Evolutionary conservation across 2,113 vertebrate genomes (phyloP).

Genomic region (Capricornis sumatraensis): DNA sequence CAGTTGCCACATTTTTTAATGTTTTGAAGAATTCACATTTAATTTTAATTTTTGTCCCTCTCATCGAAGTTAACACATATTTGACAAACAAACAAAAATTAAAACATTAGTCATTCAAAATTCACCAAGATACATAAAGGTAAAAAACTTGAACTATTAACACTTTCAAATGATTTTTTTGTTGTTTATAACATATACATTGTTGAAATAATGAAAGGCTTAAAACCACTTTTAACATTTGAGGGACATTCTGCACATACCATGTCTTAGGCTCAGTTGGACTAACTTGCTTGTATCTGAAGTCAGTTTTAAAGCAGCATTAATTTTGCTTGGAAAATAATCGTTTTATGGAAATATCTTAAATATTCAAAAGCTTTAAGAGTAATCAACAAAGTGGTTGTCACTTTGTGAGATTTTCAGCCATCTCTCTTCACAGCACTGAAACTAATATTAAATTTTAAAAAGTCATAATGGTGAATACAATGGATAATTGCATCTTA

Average conservation of each 20-base stretch:
- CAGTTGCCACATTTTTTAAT: not conserved
- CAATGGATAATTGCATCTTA: not conserved
- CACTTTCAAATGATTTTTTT: not conserved
- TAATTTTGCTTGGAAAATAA: not conserved
- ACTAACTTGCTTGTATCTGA: not conserved
- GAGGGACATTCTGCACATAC: not conserved
- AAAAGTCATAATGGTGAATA: not conserved
- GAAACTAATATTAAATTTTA: not conserved
- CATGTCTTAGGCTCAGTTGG: not conserved
- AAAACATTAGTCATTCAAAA: not conserved
- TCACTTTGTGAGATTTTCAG: not conserved
- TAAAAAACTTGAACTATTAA: not conserved
- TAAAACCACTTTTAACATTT: not conserved
- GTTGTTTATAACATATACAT: not conserved
- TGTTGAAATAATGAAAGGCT: not conserved
- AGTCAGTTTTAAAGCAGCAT: not conserved
- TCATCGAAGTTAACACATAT: not conserved
- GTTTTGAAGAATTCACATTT: not conserved
- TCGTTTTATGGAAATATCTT: not conserved
- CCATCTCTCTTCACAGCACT: not conserved
- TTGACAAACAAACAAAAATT: not conserved
- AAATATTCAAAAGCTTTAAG: not conserved
- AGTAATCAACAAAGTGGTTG: not conserved
- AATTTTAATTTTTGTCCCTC: not conserved
- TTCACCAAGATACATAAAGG: not conserved